Base-by-base conservation (phyloP, 2,113 vertebrate genomes). In the Melanotaenia duboulayi region DNA sequence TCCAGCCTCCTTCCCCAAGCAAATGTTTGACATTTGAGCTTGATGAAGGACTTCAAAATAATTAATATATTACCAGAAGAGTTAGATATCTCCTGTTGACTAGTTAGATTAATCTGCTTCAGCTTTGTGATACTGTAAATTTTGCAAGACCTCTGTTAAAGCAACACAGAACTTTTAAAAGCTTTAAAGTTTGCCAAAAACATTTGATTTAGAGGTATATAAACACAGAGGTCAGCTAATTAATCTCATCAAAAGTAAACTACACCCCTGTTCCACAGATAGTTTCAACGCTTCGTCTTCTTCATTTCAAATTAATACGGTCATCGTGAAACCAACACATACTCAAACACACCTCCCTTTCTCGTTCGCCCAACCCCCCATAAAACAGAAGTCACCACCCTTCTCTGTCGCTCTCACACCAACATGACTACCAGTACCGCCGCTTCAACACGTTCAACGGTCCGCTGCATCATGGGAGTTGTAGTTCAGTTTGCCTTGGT, bases 311-410 rank as follows among this genome's bases (percentile, higher is more conserved):
- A 52, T 9, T 35, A 19, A 22, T 14, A 37, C 76, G 66, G 56
- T 71, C 59, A 50, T 61, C 63, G 39, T 46, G 22, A 62, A 32
- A 71, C 69, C 11, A 39, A 37, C 32, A 32, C 55, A 24, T 37
- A 44, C 50, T 50, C 69, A 6, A 74, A 54, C 84, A 90, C 93
- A 66, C 89, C 92, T 90, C 90, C 81, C 82, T 83, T 89, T 89
- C 89, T 83, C 83, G 68, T 91, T 87, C 72, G 90, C 94, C 93
- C 92, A 92, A 91, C 92, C 92, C 94, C 93, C 92, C 87, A 92
- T 82, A 83, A 52, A 56, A 85, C 75, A 67, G 61, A 72, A 90
- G 91, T 89, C 81, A 60, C 92, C 92, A 90, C 93, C 93, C 89
- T 91, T 90, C 83, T 76, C 74, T 67, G 63, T 85, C 72, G 73